These are phyloP conservation scores for Eumerus sabulonum DNA, from an alignment of 2,888 invertebrate genomes.

Conservation along the genomic window DNA sequence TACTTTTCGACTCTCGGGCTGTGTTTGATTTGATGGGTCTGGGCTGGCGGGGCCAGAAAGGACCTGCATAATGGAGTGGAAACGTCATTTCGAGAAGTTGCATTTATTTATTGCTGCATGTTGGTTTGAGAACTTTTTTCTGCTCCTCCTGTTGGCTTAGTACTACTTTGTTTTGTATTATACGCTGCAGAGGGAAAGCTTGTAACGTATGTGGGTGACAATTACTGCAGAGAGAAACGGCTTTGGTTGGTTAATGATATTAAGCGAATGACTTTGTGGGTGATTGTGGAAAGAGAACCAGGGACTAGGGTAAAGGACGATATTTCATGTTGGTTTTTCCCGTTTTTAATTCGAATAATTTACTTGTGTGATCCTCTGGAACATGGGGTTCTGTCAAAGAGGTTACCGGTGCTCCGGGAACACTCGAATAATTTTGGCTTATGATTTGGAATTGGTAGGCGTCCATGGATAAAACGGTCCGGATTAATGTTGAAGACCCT, in stretches of 20 bases:
- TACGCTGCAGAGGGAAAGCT: conserved; percentile 25
- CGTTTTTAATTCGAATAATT: too few relatives aligned
- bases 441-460: too few relatives aligned
- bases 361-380: too few relatives aligned
- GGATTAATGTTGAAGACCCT: too few relatives aligned
- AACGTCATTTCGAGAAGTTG: conserved; percentile 68
- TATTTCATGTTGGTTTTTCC: too few relatives aligned
- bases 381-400: too few relatives aligned
- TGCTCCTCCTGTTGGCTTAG: neutral
- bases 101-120: conserved; percentile 62
- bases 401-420: too few relatives aligned
- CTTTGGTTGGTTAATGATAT: conserved; percentile 47
- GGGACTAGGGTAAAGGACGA: too few relatives aligned
- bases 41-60: conserved; percentile 2
- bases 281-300: too few relatives aligned
- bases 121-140: conserved; percentile 7
- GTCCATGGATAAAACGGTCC: too few relatives aligned
- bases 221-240: conserved; percentile 48
- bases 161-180: too few relatives aligned
- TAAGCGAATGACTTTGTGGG: neutral
- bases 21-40: conserved; percentile 43
- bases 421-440: too few relatives aligned
- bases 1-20: conserved; percentile 37
- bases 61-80: conserved; percentile 65
- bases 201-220: conserved; percentile 61